Conservation (phyloP, 2,888 invertebrate genomes). For the Drosophila sordidapex region DNA sequence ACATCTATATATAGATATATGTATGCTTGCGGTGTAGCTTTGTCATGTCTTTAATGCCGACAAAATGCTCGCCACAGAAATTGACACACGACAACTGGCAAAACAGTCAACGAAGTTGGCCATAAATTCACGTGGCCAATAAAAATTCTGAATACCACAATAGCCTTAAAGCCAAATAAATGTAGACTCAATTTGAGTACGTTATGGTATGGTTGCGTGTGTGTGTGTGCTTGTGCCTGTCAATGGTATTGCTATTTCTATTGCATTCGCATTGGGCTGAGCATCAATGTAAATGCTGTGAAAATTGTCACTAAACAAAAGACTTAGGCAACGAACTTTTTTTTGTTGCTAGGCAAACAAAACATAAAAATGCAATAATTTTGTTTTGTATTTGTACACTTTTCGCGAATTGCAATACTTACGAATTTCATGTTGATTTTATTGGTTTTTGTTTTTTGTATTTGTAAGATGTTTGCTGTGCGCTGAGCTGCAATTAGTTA, state of each 20-base stretch:
- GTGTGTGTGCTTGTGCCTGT: slow-evolving; percentile 16
- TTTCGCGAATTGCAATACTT: slow-evolving; percentile 55
- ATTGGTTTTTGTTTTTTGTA: slow-evolving; percentile 40
- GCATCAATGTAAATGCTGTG: slow-evolving; percentile 53
- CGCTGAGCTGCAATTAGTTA: slow-evolving; percentile 72
- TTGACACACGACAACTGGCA: slow-evolving; percentile 65
- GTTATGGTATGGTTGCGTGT: slow-evolving; percentile 23
- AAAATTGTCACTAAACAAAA: slow-evolving; percentile 68
- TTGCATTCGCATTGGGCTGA: slow-evolving; percentile 26
- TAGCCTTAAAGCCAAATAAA: slow-evolving; percentile 22
- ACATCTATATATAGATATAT: background rate
- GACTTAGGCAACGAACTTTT: slow-evolving; percentile 71
- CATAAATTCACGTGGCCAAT: slow-evolving; percentile 77
- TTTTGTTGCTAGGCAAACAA: slow-evolving; percentile 11
- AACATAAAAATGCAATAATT: slow-evolving; percentile 31
- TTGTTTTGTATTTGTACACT: slow-evolving; percentile 8
- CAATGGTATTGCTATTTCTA: slow-evolving; percentile 36
- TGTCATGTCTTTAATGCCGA: slow-evolving; percentile 54
- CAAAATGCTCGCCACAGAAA: slow-evolving; percentile 52
- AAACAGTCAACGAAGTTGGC: slow-evolving; percentile 44
- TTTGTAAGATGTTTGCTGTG: slow-evolving; percentile 18
- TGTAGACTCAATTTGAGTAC: slow-evolving; percentile 48
- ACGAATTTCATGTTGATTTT: slow-evolving; percentile 75
- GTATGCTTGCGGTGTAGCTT: slow-evolving; percentile 49
- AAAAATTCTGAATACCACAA: slow-evolving; percentile 70